Percentiles rank a stretch among this genome's conserved stretches.
Conservation (phyloP, 2,113 vertebrate genomes). For the Paraplagusia blochii region DNA sequence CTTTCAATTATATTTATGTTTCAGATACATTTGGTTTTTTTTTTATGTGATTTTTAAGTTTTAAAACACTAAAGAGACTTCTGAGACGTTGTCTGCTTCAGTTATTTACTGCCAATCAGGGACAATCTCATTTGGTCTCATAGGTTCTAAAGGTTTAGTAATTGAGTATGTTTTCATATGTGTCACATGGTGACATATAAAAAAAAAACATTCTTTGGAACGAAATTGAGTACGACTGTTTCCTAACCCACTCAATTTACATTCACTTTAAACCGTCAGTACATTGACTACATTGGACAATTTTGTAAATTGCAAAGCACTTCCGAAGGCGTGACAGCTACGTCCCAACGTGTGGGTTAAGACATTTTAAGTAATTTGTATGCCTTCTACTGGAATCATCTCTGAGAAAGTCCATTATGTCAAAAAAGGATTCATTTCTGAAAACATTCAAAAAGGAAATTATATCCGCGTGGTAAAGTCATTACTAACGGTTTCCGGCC, state of each 20-base stretch:
- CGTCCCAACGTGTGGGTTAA: conserved; percentile 10
- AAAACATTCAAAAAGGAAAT: background rate
- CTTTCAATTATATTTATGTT: too few species aligned
- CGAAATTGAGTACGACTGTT: conserved; percentile 8
- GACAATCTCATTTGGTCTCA: too few species aligned
- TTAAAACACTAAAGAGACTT: too few species aligned
- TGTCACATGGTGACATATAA: too few species aligned
- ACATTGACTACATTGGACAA: conserved; percentile 13
- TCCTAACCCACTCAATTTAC: conserved; percentile 11
- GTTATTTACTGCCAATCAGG: too few species aligned
- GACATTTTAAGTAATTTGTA: conserved; percentile 18
- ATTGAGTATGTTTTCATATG: too few species aligned
- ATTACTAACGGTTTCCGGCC: background rate
- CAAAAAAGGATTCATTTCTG: conserved; percentile 3
- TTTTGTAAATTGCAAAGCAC: background rate
- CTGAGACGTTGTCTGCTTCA: too few species aligned
- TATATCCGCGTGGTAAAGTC: conserved; percentile 1
- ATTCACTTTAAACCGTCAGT: conserved; percentile 11
- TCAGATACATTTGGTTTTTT: too few species aligned
- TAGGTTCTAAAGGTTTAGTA: too few species aligned
- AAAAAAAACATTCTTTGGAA: background rate
- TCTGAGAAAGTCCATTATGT: conserved; percentile 1
- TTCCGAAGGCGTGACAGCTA: conserved; percentile 17
- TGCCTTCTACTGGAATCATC: background rate
- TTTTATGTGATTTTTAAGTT: too few species aligned